A percentile compares a stretch with the other conserved stretches of the same genome.
phyloP scores from a whole-genome alignment of 2,888 invertebrate species.

The Nemoura dubitans region DNA sequence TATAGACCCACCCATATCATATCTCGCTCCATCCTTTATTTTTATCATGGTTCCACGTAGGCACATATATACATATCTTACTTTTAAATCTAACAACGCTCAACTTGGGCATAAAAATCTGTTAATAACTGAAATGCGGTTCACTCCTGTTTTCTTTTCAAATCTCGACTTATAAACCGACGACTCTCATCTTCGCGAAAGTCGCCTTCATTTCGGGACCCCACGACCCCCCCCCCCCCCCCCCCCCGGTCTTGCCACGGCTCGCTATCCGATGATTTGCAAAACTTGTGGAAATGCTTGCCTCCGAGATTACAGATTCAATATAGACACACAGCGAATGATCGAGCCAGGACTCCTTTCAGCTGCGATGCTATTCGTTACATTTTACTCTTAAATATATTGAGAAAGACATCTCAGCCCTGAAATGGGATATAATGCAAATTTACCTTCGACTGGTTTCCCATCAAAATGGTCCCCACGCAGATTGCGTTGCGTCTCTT shows the following conservation, averaged over 20 bases:
- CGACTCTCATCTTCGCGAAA: neutral
- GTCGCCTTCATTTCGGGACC: neutral
- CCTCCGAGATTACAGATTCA: conserved; percentile 42
- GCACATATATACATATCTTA: neutral
- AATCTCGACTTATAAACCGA: neutral
- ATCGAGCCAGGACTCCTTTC: conserved; percentile 36
- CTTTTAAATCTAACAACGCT: too few species aligned
- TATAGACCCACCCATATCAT: neutral
- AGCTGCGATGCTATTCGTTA: conserved; percentile 33
- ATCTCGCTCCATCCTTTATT: neutral
- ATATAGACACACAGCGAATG: conserved; percentile 38
- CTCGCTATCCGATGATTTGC: neutral
- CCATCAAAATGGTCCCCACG: neutral
- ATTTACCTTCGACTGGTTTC: conserved; percentile 16
- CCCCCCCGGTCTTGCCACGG: neutral
- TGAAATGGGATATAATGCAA: conserved; percentile 24
- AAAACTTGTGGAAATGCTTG: neutral
- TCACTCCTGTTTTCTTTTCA: neutral
- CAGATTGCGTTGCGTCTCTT: neutral
- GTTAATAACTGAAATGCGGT: neutral
- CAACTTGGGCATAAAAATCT: too few species aligned
- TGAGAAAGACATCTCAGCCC: conserved; percentile 26
- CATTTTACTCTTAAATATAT: conserved; percentile 16
- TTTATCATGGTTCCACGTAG: neutral
- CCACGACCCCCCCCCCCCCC: neutral